Base-by-base conservation (phyloP, 2,888 invertebrate genomes). In the Meloe dianella region DNA sequence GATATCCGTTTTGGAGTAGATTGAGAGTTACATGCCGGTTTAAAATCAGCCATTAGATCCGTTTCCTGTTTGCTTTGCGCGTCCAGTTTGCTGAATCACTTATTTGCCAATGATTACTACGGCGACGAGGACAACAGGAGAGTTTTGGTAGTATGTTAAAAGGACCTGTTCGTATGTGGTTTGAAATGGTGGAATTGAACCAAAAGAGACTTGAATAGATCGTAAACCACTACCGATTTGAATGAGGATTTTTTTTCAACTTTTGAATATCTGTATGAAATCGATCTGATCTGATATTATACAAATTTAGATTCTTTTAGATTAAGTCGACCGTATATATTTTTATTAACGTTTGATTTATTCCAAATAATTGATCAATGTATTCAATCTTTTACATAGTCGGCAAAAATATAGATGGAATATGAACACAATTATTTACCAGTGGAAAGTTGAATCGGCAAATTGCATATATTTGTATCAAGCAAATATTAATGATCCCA, bases 41-140 rank as follows among this genome's bases (percentile, higher is more conserved):
- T 35, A 35, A 60, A 60, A 60, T 41, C 27, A 60, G n/a, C 38
- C 41, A 66, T 63, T 51, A 30, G 57, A 56, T 35, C 60, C 29
- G 61, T 66, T 63, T 66, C 66, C 63, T 66, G 66, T 66, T 66
- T 63, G 63, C 66, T 60, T 66, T 66, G 63, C 63, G 62, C 29
- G 66, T 66, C 66, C 63, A 60, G 63, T 66, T 66, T 66, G 60
- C 60, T 41, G 61, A 66, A 66, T 66, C 66, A 63, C 66, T 66
- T 66, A 66, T 63, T 66, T 66, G 56, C 62, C 63, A 20, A 47
- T 20, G 47, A 47, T 20, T 20, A 20, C 47, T 9, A 47, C 47
- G 20, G 22, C 3, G 47, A 47, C 20, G 10, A 47, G 9, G 47
- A 47, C 47, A n/a, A 47, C 10, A 6, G 22, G 9, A 47, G 3